Evolutionary conservation across 2,113 vertebrate species (phyloP).

Genomic region (Alethe castanea): DNA sequence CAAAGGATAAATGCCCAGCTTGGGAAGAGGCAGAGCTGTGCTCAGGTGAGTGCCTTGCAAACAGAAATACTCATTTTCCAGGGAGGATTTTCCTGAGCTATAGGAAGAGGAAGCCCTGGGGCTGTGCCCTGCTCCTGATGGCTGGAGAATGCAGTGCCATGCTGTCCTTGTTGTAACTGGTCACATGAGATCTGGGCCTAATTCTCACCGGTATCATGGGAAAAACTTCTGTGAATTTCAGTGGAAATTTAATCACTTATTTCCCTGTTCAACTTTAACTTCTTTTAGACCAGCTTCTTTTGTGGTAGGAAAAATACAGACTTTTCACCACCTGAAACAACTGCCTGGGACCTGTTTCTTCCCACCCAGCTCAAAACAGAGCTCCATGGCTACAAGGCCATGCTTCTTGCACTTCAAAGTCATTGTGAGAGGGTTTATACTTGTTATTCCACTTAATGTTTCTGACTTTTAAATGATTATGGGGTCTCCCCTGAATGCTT

Average conservation of each 20-base stretch:
- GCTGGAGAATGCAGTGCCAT: not conserved
- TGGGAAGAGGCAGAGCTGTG: not conserved
- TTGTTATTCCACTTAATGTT: slow-evolving; percentile 54
- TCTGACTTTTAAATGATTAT: slow-evolving; percentile 37
- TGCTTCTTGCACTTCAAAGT: slow-evolving; percentile 52
- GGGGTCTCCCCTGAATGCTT: slow-evolving; percentile 46
- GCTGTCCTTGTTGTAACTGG: not conserved
- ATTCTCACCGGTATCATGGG: not conserved
- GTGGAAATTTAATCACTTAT: not conserved
- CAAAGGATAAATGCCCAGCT: not conserved
- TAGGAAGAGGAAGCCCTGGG: not conserved
- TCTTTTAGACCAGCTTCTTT: not conserved
- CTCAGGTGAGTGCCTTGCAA: not conserved
- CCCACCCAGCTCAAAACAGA: not conserved
- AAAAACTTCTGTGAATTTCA: not conserved
- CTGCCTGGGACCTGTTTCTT: slow-evolving; percentile 25
- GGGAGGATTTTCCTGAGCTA: not conserved
- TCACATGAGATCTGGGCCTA: not conserved
- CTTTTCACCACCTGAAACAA: slow-evolving; percentile 43
- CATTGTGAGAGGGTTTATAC: not conserved
- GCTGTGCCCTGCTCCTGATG: not conserved
- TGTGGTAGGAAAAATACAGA: not conserved
- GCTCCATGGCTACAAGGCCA: not conserved
- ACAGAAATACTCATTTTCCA: not conserved
- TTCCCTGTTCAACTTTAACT: not conserved